Percentiles rank a stretch among this genome's conserved stretches.
These are phyloP conservation scores for Meteorus cinctellus DNA, from an alignment of 2,888 invertebrate species.

Conservation along the genomic window DNA sequence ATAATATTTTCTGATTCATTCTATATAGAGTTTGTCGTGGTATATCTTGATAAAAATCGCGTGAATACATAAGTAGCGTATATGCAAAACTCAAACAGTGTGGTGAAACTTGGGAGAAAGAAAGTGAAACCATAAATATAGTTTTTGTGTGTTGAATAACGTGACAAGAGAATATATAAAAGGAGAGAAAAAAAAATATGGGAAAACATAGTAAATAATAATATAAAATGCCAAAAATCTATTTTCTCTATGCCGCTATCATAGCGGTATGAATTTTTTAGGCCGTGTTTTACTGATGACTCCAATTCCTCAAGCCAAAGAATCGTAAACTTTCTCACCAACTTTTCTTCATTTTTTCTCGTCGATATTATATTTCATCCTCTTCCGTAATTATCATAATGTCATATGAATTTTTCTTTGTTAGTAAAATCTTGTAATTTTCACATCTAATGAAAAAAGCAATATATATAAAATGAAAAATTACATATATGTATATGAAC, in stretches of 20 bases:
- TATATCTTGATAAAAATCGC: constrained; percentile 5
- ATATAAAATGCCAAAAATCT: not conserved
- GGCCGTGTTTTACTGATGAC: not conserved
- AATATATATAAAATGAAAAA: not conserved
- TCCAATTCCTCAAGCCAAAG: not conserved
- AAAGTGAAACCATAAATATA: not conserved
- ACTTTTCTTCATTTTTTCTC: not conserved
- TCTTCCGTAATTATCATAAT: not conserved
- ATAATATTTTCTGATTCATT: constrained; percentile 3
- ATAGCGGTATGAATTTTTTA: not conserved
- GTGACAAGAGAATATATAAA: not conserved
- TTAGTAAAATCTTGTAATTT: not conserved
- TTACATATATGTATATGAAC: not conserved
- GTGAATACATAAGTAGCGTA: not conserved
- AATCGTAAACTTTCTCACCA: not conserved
- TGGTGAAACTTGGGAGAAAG: not conserved
- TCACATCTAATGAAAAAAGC: not conserved
- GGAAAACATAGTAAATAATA: not conserved
- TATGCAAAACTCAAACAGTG: not conserved
- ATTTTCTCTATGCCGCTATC: not conserved
- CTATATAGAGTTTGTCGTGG: not conserved
- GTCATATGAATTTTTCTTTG: not conserved
- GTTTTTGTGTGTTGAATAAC: not conserved
- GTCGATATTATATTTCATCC: not conserved
- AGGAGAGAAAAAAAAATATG: not conserved